A percentile compares a stretch with the other conserved stretches of the same genome.
phyloP scores from a whole-genome alignment of 92 coral and sea anemone species.

The Isaurus tuberculatus region DNA sequence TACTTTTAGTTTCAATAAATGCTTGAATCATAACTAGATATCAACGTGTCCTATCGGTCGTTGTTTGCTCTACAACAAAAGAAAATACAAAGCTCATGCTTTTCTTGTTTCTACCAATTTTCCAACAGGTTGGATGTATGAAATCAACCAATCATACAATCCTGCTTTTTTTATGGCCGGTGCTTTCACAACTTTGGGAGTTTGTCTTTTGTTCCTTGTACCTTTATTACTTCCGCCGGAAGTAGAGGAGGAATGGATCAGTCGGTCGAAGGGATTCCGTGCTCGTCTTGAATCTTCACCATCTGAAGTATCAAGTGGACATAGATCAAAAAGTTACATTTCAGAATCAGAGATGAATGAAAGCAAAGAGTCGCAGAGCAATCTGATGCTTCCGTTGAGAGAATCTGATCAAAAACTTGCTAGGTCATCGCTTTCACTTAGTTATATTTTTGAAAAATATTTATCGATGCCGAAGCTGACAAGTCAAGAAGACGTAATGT shows the following conservation, averaged over 20 bases:
- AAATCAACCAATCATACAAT: conserved; percentile 58
- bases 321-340: not conserved
- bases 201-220: conserved; percentile 71
- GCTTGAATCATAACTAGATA: no score
- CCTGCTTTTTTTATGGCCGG: conserved; percentile 91
- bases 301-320: not conserved
- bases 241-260: conserved; percentile 2
- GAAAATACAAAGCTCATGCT: not conserved
- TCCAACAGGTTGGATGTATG: conserved; percentile 82
- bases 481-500: not conserved
- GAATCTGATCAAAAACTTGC: not conserved
- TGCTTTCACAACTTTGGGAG: conserved; percentile 75
- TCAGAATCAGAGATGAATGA: not conserved
- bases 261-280: not conserved
- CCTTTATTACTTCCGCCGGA: conserved; percentile 75
- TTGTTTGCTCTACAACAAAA: not conserved
- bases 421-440: not conserved
- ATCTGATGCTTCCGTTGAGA: not conserved
- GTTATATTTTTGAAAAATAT: not conserved
- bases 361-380: not conserved
- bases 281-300: not conserved
- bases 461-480: not conserved
- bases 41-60: not conserved
- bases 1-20: no score
- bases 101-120: not conserved